These are phyloP conservation scores for Arion vulgaris DNA, from an alignment of 1,140 invertebrate genomes.

Conservation along the genomic window DNA sequence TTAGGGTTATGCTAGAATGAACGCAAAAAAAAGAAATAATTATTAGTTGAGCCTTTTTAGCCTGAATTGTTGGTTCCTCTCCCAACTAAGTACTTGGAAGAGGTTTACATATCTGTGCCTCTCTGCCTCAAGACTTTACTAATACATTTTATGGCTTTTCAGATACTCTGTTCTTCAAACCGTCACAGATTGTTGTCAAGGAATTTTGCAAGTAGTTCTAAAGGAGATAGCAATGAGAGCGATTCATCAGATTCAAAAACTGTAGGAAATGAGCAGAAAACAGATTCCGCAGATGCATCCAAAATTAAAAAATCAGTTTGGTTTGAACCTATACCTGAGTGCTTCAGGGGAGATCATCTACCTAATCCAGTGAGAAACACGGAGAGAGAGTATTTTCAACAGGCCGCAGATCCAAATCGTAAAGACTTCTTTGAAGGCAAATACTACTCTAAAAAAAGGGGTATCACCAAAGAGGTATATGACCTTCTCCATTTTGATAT, in stretches of 20 bases:
- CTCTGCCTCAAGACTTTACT: too few relatives aligned
- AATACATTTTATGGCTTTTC: neutral
- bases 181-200: neutral
- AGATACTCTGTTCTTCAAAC: neutral
- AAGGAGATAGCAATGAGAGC: neutral
- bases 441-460: constrained; percentile 5
- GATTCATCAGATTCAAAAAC: neutral
- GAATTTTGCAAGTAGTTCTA: neutral
- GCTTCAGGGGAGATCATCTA: neutral
- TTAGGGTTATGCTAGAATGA: too few relatives aligned
- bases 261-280: neutral
- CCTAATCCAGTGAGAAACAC: constrained; percentile 31
- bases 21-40: too few relatives aligned
- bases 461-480: constrained; percentile 2
- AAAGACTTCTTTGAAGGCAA: neutral
- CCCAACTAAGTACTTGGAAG: too few relatives aligned
- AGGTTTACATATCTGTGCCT: too few relatives aligned
- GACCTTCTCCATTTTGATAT: constrained; percentile 12
- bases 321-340: neutral
- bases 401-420: neutral
- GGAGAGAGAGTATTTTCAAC: constrained; percentile 24
- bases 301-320: neutral
- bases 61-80: too few relatives aligned
- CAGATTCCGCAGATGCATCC: neutral
- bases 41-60: too few relatives aligned